phyloP scores from a whole-genome alignment of 2,888 invertebrate genomes.

The Tubulanus polymorphus region DNA sequence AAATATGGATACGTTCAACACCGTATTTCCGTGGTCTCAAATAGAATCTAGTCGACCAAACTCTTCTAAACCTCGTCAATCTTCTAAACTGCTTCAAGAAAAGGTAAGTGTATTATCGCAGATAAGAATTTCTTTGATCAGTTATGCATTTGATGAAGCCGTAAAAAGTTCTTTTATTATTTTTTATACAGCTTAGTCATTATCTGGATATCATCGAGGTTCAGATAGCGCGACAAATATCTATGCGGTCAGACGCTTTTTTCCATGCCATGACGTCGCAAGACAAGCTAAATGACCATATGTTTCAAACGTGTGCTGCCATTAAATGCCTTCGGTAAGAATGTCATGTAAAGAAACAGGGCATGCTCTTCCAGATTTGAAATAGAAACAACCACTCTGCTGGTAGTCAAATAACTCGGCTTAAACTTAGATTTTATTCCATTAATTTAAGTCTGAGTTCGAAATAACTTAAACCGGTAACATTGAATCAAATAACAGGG shows the following conservation, averaged over 20 bases:
- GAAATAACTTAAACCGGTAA: too few species aligned
- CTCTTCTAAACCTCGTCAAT: slow-evolving; percentile 33
- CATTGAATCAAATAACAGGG: too few species aligned
- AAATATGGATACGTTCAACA: slow-evolving; percentile 74
- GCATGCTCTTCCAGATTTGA: too few species aligned
- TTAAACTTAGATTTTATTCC: too few species aligned
- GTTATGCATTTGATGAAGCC: background rate
- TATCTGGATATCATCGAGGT: slow-evolving; percentile 94
- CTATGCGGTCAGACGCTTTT: slow-evolving; percentile 92
- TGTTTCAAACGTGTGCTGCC: slow-evolving; percentile 58
- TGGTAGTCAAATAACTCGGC: too few species aligned
- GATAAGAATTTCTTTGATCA: background rate
- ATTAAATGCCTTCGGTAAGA: slow-evolving; percentile 45
- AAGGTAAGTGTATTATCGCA: slow-evolving; percentile 57
- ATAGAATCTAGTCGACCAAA: slow-evolving; percentile 34
- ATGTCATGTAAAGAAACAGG: too few species aligned
- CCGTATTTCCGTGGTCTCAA: slow-evolving; percentile 72
- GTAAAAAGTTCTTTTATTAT: background rate
- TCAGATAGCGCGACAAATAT: slow-evolving; percentile 85
- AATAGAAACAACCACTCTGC: too few species aligned
- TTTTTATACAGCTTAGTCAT: slow-evolving; percentile 68
- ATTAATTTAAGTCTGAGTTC: too few species aligned
- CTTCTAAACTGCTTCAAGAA: slow-evolving; percentile 71
- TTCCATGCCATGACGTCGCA: slow-evolving; percentile 98
- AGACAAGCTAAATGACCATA: slow-evolving; percentile 92